phyloP scores from a whole-genome alignment of 2,113 vertebrate genomes.

The Coryphaenoides rupestris region DNA sequence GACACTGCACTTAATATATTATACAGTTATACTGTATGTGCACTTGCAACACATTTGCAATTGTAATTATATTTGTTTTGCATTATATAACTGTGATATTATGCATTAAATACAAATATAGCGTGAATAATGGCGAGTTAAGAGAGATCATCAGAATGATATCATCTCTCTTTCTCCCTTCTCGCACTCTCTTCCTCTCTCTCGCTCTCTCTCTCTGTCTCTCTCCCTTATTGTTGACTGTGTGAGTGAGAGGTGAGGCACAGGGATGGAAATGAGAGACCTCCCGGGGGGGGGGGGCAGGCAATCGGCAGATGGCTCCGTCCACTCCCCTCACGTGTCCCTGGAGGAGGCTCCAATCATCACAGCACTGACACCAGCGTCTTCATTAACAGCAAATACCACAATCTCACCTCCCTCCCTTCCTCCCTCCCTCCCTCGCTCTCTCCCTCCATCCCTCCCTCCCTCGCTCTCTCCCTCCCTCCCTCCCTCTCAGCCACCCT shows the following conservation, averaged over 20 bases:
- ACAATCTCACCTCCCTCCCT: slow-evolving; percentile 38
- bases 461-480: slow-evolving; percentile 3
- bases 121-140: too few species aligned
- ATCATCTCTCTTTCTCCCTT: not conserved
- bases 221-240: slow-evolving; percentile 21
- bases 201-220: not conserved
- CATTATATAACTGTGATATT: too few species aligned
- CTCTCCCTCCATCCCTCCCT: slow-evolving; percentile 15
- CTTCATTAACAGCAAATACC: slow-evolving; percentile 55
- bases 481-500: not conserved
- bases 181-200: not conserved
- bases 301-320: slow-evolving; percentile 57
- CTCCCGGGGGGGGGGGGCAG: slow-evolving; percentile 48
- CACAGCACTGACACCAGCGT: slow-evolving; percentile 29
- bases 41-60: too few species aligned
- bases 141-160: too few species aligned
- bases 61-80: too few species aligned
- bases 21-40: too few species aligned
- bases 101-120: too few species aligned
- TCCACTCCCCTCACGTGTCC: slow-evolving; percentile 14
- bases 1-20: too few species aligned
- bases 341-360: slow-evolving; percentile 6
- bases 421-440: not conserved
- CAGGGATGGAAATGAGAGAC: slow-evolving; percentile 42
- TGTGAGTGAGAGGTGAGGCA: slow-evolving; percentile 43